phyloP scores from a whole-genome alignment of 2,888 invertebrate species.

The Nemotelus nigrinus region DNA sequence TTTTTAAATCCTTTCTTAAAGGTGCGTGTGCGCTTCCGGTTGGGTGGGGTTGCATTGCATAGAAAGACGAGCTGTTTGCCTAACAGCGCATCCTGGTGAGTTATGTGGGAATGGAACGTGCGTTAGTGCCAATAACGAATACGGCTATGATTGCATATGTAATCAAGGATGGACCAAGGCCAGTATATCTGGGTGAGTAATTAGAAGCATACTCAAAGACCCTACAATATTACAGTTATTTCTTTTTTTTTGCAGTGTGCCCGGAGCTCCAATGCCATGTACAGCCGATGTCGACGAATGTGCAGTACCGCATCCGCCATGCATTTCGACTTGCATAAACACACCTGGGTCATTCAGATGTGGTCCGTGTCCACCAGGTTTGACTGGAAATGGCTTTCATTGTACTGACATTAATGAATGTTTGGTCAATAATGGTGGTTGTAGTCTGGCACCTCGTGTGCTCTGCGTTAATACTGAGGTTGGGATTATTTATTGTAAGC shows the following conservation, averaged over 20 bases:
- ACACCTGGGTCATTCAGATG: conserved; percentile 89
- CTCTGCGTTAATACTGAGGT: conserved; percentile 86
- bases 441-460: conserved; percentile 82
- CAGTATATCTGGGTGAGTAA: conserved; percentile 56
- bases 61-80: conserved; percentile 77
- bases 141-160: conserved; percentile 81
- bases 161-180: conserved; percentile 88
- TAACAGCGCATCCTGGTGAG: conserved; percentile 73
- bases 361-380: conserved; percentile 87
- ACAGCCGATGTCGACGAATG: conserved; percentile 90
- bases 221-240: neutral
- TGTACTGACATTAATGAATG: conserved; percentile 94
- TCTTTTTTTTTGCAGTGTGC: neutral
- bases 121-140: conserved; percentile 70
- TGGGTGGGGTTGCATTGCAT: conserved; percentile 88
- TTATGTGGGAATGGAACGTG: conserved; percentile 91
- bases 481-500: conserved; percentile 47
- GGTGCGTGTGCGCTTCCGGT: conserved; percentile 79
- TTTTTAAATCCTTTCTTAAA: conserved; percentile 57
- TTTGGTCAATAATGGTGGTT: conserved; percentile 83
- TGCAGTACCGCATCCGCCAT: conserved; percentile 72
- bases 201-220: neutral
- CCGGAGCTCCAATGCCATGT: conserved; percentile 71
- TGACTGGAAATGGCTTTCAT: conserved; percentile 84
- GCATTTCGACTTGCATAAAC: conserved; percentile 86